Evolutionary conservation across 30 jellyfish, hydroid and myxozoan species (phyloP), one percentile per base, ranked within the genome.

Genomic region (Mastigias papua): DNA sequence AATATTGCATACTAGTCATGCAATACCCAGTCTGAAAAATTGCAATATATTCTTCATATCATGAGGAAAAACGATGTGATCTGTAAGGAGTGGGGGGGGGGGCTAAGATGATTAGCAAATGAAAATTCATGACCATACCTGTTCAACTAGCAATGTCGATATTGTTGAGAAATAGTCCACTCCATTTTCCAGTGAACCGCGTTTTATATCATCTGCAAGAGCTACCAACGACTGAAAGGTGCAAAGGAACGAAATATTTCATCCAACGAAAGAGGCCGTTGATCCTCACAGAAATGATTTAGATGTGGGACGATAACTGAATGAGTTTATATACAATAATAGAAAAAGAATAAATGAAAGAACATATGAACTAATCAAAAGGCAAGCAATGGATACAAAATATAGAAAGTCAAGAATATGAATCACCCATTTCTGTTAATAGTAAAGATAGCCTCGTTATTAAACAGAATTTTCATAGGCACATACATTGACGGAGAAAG

Each of bases 131-230:
- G 42, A n/a, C n/a, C 81, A 19, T 33, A 86, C 94, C 94, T 86
- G 88, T 42, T 73, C 82, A 34, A 86, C 77, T 6, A 86, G 31
- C 54, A 23, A n/a, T 0, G 94, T 31, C 4, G 76, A 68, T 13
- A 86, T 62, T 35, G 83, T 35, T 63, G 94, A 48, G 66, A 86
- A 34, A 61, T 86, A 86, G 22, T 86, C 94, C 35, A 63, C 75
- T 25, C 89, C 83, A 34, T 63, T 63, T 58, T 61, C 89, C 22
- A 35, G 17, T 34, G 67, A 23, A 5, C 34, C 63, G 30, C 48
- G 34, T 35, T 86, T 73, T 10, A 86, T 58, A 27, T 71, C 81
- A 42, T 86, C 94, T 13, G 84, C 83, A 20, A 68, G 71, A 34
- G 83, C 70, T 26, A 50, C 62, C 88, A 86, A 65, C 48, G 89